Evolutionary conservation across 2,113 vertebrate genomes (phyloP), one percentile per base, ranked within the genome.

Genomic region (Tetrao urogallus): DNA sequence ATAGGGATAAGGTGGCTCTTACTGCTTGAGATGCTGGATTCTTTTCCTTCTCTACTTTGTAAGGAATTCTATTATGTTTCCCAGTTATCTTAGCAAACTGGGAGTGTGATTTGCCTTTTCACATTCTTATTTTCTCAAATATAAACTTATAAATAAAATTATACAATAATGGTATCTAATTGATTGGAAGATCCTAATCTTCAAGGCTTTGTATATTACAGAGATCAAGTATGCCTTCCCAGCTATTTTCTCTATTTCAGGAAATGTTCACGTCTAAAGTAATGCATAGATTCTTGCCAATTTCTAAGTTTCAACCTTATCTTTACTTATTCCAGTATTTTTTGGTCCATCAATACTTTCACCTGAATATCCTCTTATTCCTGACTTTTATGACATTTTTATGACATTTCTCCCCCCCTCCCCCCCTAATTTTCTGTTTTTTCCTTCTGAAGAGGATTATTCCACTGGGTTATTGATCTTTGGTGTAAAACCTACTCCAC

Each of bases 371-470:
- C 3, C 25, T 71, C 10, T 57, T 20, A 75, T 86, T 52, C 8
- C 25, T 75, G 30, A 43, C 3, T 81, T 71, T 47, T 14, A 50
- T 30, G 28, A 63, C 11, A 40, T 58, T 88, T 1, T n/a, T n/a
- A n/a, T n/a, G n/a, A n/a, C n/a, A n/a, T n/a, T n/a, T n/a, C n/a
- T n/a, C n/a, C n/a, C n/a, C n/a, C n/a, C 2, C 5, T 17, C 79
- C 11, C 20, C 7, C 11, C 18, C 7, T 50, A 3, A 1, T 40
- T 84, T 57, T 72, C 8, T 13, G 42, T 43, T 14, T 38, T 82
- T 65, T 56, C 1, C 20, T 88, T 83, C 0, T 0, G 1, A 17
- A 64, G 15, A 56, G 13, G 32, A 52, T 11, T 88, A 6, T 72
- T 63, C 6, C 82, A n/a, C 9, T 8, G 34, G 7, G 8, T 72